Base-by-base conservation (phyloP, 2,113 vertebrate genomes). In the Plecotus auritus region DNA sequence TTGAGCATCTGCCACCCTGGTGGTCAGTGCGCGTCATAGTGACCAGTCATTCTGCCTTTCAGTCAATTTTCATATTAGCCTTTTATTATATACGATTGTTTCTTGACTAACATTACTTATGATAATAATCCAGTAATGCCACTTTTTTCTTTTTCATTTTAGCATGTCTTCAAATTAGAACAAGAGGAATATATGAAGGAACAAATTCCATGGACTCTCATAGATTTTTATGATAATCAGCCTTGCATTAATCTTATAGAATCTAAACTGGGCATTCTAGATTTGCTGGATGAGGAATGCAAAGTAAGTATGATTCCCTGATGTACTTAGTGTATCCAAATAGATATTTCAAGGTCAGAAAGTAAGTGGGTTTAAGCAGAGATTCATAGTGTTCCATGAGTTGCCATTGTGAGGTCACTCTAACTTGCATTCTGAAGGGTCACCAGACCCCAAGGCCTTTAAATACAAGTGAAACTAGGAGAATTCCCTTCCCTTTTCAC, bases 121-220 rank as follows among this genome's bases (percentile, higher is more conserved):
- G 49, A 32, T 69, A 22, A 51, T 87, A 5, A 87, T 86, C 3
- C n/a, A 67, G n/a, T 83, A 89, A 96, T 86, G 74, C 73, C 23
- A 97, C 4, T 90, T 66, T 93, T 84, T 87, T 84, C 80, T 88
- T 90, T 59, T 91, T 86, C 6, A 82, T 70, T 98, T 32, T 96
- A 99, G 99, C 99, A 99, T 74, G 99, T 99, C 89, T 99, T 99
- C 98, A 99, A 99, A 97, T 98, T 99, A 97, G 99, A 99, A 96
- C 99, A 99, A 97, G 99, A 99, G 89, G 99, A 99, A 96, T 99
- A 99, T 94, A 99, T 99, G 99, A 99, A 98, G 97, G 99, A 99
- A 97, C 99, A 99, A 98, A 99, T 99, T 95, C 99, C 99, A 1
- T 99, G 99, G 99, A 99, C 99, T 78, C 98, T 99, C 95, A 99